Percentiles rank a stretch among this genome's conserved stretches.
These are phyloP conservation scores for Tetramorium alpestre DNA, from an alignment of 1,140 invertebrate species.

Conservation along the genomic window DNA sequence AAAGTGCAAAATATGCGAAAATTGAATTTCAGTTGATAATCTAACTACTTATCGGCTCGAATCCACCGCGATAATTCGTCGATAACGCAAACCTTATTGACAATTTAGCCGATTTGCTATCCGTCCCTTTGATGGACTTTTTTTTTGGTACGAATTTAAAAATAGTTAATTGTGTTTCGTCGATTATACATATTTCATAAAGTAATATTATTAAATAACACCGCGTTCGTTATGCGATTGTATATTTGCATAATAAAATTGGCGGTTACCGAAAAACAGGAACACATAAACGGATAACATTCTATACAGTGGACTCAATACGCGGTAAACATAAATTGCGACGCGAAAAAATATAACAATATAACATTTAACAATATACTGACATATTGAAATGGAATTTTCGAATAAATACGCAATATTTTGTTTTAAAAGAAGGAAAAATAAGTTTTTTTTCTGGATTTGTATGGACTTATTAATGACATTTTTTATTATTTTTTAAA, in stretches of 20 bases:
- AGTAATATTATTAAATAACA: conserved; percentile 24
- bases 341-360: conserved; percentile 13
- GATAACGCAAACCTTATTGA: neutral
- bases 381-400: conserved; percentile 12
- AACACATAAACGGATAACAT: conserved; percentile 29
- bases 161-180: neutral
- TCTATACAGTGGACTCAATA: neutral
- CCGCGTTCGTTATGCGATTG: conserved; percentile 4
- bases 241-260: conserved; percentile 36
- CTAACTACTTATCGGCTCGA: neutral
- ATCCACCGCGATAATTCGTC: neutral
- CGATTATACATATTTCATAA: neutral
- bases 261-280: conserved; percentile 28
- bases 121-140: neutral
- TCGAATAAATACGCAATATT: neutral
- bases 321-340: neutral
- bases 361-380: neutral
- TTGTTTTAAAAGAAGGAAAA: neutral
- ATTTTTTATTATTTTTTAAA: neutral
- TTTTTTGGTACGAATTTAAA: neutral
- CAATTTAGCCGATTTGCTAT: neutral
- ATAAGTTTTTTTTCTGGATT: neutral
- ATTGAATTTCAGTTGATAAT: conserved; percentile 14
- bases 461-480: neutral
- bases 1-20: conserved; percentile 37